These are phyloP conservation scores for Heteractis magnifica DNA, from an alignment of 92 coral and sea anemone species.

Conservation along the genomic window DNA sequence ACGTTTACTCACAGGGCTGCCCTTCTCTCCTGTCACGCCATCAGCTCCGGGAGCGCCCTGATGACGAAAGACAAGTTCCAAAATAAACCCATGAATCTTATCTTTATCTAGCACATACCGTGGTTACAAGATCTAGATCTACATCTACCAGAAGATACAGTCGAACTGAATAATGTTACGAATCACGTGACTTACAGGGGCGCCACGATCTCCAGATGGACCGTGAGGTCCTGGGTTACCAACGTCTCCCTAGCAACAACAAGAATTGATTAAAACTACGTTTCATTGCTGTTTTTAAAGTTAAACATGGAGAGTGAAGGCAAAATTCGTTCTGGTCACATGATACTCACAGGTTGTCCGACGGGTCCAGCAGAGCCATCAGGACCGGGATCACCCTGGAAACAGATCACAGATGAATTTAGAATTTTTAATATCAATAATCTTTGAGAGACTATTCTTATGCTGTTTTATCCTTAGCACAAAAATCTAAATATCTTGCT, in stretches of 20 bases:
- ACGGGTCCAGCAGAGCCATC: constrained; percentile 37
- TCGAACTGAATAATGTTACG: not conserved
- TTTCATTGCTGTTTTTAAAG: not conserved
- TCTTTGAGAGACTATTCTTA: not conserved
- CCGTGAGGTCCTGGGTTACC: constrained; percentile 55
- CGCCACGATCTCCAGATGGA: constrained; percentile 34
- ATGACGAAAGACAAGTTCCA: not conserved
- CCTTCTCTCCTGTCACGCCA: constrained; percentile 51
- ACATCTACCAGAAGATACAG: too few species aligned
- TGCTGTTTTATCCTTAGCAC: not conserved
- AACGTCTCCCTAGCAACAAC: constrained; percentile 35
- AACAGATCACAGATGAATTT: not conserved
- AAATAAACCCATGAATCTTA: not conserved
- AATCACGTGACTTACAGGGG: constrained; percentile 22
- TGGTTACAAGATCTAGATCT: not conserved
- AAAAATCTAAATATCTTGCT: not conserved
- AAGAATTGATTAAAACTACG: not conserved
- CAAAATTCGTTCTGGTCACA: not conserved
- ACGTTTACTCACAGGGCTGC: constrained; percentile 37
- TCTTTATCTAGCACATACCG: not conserved
- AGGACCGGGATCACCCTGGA: constrained; percentile 43
- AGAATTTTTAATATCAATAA: too few species aligned
- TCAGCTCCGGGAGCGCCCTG: constrained; percentile 38
- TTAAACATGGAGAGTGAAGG: not conserved
- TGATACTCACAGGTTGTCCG: constrained; percentile 26